Evolutionary conservation across 2,888 invertebrate genomes (phyloP), one percentile per base, ranked within the genome.

Genomic region (Aporophyla lueneburgensis): DNA sequence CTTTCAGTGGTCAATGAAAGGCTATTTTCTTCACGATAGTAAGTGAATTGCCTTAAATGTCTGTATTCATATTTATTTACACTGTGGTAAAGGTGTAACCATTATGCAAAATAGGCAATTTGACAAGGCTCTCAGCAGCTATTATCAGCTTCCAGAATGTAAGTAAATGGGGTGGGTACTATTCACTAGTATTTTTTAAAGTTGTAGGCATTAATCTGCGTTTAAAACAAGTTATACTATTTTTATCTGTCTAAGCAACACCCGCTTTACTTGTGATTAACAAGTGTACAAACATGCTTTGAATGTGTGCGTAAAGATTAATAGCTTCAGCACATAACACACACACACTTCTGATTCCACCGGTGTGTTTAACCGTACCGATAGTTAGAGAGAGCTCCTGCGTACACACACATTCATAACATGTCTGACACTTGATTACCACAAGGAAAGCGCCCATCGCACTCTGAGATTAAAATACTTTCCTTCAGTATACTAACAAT

Each of bases 21-120:
- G 27, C 10, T 58, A 21, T 16, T 5, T 62, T 72, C 43, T n/a
- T 63, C 49, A 54, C 16, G 2, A 43, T 10, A 27, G 24, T 59
- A 72, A 54, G n/a, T 61, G 16, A 81, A 66, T 70, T 63, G 53
- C 49, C 16, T 74, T 6, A 33, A 74, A 46, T 56, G 27, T 33
- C 2, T 14, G 6, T 40, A 56, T 40, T 6, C 6, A 12, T 65
- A 16, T 16, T 16, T 43, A n/a, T 24, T 10, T 33, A 10, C 19
- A 5, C 9, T 19, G 59, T 1, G 27, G 4, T 27, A 59, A 33
- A 59, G 7, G 16, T 58, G 19, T 54, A n/a, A 14, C 1, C 5
- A 56, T 56, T n/a, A 40, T 62, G 40, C 14, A 62, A 62, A 33
- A 43, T 24, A 24, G n/a, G n/a, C 5, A 43, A 43, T 63, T 16